Evolutionary conservation across 1,140 invertebrate genomes (phyloP).

Genomic region (Drosophila nannoptera): DNA sequence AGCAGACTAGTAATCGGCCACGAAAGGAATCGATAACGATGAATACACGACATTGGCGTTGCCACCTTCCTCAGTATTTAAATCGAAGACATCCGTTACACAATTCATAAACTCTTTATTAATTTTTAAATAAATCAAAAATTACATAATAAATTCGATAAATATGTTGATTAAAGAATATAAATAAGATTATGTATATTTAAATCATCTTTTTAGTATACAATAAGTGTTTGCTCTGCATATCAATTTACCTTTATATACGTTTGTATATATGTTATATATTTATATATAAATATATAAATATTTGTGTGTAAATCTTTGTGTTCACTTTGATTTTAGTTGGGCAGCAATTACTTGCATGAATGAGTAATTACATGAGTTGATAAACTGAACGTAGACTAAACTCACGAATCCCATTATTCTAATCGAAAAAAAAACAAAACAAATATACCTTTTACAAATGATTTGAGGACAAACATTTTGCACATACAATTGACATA

Average conservation of each 20-base stretch:
- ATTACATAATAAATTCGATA: conserved; percentile 76
- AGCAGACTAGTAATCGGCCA: not conserved
- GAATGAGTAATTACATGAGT: conserved; percentile 23
- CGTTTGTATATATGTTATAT: conserved; percentile 20
- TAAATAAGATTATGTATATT: conserved; percentile 72
- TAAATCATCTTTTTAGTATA: conserved; percentile 60
- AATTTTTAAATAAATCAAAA: conserved; percentile 71
- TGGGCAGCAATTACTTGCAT: conserved; percentile 65
- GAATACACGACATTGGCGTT: not conserved
- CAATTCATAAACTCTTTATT: conserved; percentile 73
- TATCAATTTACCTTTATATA: conserved; percentile 41
- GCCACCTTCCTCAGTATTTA: not conserved
- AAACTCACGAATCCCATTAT: conserved; percentile 34
- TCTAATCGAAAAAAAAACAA: conserved; percentile 47
- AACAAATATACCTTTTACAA: conserved; percentile 46
- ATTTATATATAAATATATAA: conserved; percentile 50
- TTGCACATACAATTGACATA: conserved; percentile 47
- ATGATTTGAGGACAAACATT: conserved; percentile 43
- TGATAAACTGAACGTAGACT: conserved; percentile 41
- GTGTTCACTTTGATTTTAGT: conserved; percentile 66
- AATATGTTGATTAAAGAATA: conserved; percentile 71
- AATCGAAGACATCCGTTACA: not conserved
- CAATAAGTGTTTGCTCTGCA: conserved; percentile 52
- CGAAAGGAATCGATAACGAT: not conserved
- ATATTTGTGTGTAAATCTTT: conserved; percentile 75